Evolutionary conservation across 2,888 invertebrate genomes (phyloP).

Genomic region (Octodonta nipae): DNA sequence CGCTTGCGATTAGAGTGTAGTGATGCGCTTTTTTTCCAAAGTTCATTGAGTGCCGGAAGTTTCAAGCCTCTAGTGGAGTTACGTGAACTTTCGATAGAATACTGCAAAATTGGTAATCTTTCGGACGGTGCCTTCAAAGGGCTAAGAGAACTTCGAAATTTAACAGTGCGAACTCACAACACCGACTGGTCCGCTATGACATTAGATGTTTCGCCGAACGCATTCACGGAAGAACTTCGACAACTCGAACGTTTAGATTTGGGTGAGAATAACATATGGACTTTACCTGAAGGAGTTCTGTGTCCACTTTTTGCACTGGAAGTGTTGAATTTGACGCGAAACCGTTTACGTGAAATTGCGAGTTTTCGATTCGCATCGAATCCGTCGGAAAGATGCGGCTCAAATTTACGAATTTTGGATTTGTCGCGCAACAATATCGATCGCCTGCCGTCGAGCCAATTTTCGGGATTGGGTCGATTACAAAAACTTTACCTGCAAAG

Average conservation of each 20-base stretch:
- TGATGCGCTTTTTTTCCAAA: slow-evolving; percentile 68
- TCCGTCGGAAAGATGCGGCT: slow-evolving; percentile 54
- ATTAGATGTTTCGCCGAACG: slow-evolving; percentile 58
- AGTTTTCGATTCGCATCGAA: slow-evolving; percentile 52
- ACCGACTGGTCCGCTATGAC: slow-evolving; percentile 74
- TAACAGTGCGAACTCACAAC: slow-evolving; percentile 71
- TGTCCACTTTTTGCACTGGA: slow-evolving; percentile 63
- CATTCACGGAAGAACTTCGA: slow-evolving; percentile 60
- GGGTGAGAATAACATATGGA: slow-evolving; percentile 69
- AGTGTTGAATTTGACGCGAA: slow-evolving; percentile 65
- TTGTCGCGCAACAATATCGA: slow-evolving; percentile 68
- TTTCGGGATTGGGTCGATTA: slow-evolving; percentile 56
- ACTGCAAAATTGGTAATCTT: slow-evolving; percentile 69
- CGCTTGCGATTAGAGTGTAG: slow-evolving; percentile 64
- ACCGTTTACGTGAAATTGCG: slow-evolving; percentile 61
- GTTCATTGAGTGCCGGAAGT: slow-evolving; percentile 62
- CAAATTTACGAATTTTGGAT: slow-evolving; percentile 56
- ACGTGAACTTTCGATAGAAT: slow-evolving; percentile 64
- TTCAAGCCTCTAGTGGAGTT: slow-evolving; percentile 63
- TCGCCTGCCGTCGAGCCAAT: slow-evolving; percentile 54
- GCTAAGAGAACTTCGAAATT: slow-evolving; percentile 59
- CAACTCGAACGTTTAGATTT: slow-evolving; percentile 61
- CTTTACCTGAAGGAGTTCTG: slow-evolving; percentile 60
- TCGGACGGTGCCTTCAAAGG: slow-evolving; percentile 73
- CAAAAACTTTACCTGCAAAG: slow-evolving; percentile 63